Base-by-base conservation (phyloP, 2,797 vertebrate species). In the Brotula barbata region DNA sequence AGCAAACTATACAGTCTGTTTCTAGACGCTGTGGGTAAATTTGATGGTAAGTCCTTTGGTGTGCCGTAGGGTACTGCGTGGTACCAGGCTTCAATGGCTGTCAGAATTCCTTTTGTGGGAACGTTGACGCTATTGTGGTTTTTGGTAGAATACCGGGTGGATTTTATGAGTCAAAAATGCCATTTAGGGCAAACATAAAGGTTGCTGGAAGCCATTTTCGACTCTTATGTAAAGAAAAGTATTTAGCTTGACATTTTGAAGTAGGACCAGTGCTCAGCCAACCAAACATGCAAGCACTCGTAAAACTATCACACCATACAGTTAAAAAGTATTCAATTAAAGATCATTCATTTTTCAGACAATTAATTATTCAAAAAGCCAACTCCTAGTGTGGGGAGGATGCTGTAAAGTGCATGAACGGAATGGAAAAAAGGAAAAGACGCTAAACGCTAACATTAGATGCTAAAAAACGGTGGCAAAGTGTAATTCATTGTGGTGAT, bases 1-100 rank as follows among this genome's bases (percentile, higher is more conserved):
- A 79, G 76, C 48, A 21, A 44, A 68, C 55, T 67, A 68, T 55
- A 80, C 19, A 20, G 61, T 64, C 68, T 44, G 52, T 73, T 59
- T 75, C 61, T 71, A 49, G 49, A 65, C 62, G 44, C 14, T 67
- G 47, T 25, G 57, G 54, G 39, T 68, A 64, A 54, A 31, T 58
- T 19, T 43, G 37, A 54, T 53, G 49, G 37, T 53, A 46, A 40
- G 58, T 65, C 59, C 51, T 48, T 43, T 33, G 40, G 63, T 28
- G 49, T 19, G 16, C 5, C 41, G 34, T 19, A 6, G 39, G 46
- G 57, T 53, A 28, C 56, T 59, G 48, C 58, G 53, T 59, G 22
- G 57, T 39, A 70, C 41, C 21, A 21, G 44, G 23, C 36, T 48
- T 50, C 34, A n/a, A 33, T 25, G 40, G 49, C 37, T 9, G 13